Conservation (phyloP, 1,140 invertebrate genomes). For the Sycobia sp. region DNA sequence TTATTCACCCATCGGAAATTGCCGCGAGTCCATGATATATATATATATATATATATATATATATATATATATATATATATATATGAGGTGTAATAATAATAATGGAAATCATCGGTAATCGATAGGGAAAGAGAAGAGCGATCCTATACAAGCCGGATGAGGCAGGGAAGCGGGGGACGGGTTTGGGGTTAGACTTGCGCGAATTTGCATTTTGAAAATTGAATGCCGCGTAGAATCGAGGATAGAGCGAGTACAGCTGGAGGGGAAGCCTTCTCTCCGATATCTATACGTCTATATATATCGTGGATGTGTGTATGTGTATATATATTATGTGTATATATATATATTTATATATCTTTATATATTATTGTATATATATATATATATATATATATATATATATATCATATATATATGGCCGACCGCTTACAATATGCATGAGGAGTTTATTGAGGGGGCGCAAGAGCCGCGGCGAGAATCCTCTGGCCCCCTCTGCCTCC, state of each 20-base stretch:
- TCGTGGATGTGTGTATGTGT: too few relatives aligned
- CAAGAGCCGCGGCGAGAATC: too few relatives aligned
- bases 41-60: too few relatives aligned
- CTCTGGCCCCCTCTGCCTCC: background rate
- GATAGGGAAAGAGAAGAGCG: background rate
- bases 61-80: background rate
- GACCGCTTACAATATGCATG: background rate
- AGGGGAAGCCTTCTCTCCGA: too few relatives aligned
- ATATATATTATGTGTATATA: too few relatives aligned
- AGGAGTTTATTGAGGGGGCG: background rate
- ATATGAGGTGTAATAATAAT: background rate
- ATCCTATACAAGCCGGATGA: background rate
- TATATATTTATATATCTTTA: too few relatives aligned
- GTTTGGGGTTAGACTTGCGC: background rate
- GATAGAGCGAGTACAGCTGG: background rate
- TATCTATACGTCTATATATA: too few relatives aligned
- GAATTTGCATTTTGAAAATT: slow-evolving; percentile 1
- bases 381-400: too few relatives aligned
- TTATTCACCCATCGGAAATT: too few relatives aligned
- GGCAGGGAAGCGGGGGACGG: background rate
- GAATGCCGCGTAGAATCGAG: background rate
- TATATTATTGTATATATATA: too few relatives aligned
- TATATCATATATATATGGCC: too few relatives aligned
- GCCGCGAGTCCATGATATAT: too few relatives aligned
- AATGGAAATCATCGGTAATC: slow-evolving; percentile 21